Evolutionary conservation across 2,797 vertebrate species (phyloP), one percentile per base, ranked within the genome.

Genomic region (Syngnathus acus): DNA sequence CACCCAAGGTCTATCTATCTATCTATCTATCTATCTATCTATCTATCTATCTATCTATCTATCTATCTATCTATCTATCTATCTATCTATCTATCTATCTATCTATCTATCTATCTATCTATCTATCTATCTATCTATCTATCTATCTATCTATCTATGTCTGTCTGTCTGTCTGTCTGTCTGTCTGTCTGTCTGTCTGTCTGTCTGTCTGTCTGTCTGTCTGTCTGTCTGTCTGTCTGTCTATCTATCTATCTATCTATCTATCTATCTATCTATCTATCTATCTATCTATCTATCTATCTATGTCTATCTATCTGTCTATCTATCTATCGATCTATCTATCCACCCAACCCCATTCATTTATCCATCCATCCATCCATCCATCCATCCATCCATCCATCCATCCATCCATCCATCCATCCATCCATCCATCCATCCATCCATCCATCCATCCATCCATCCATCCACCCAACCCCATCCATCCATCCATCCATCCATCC

Each of bases 1-100:
- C 85, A 83, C 81, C 79, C 80, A 75, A 64, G 9, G 47, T 26
- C 71, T 57, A 62, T 57, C 57, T 38, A 42, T 57, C 50, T 40
- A 48, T 50, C 55, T 37, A 57, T 32, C 62, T 61, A 61, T 40
- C 59, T 43, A 61, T 40, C 38, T 61, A 58, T 58, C 57, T 58
- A 58, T 58, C 57, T 58, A 58, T 58, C 57, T 58, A 58, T 58
- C 57, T 59, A 59, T 59, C 57, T 40, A 59, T 40, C 57, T 54
- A 54, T 23, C 21, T 26, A 26, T 23, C 51, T 54, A 37, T 16
- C 54, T 17, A 57, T 16, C 54, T 37, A 57, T 16, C 54, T 17
- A 37, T 17, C 23, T 32, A 55, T 32, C 53, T 32, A 32, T 32
- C 53, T 26, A 55, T 14, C 21, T 55, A 26, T 55, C 53, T 32